Evolutionary conservation across 1,140 invertebrate genomes (phyloP).

Genomic region (Gryllus bimaculatus): DNA sequence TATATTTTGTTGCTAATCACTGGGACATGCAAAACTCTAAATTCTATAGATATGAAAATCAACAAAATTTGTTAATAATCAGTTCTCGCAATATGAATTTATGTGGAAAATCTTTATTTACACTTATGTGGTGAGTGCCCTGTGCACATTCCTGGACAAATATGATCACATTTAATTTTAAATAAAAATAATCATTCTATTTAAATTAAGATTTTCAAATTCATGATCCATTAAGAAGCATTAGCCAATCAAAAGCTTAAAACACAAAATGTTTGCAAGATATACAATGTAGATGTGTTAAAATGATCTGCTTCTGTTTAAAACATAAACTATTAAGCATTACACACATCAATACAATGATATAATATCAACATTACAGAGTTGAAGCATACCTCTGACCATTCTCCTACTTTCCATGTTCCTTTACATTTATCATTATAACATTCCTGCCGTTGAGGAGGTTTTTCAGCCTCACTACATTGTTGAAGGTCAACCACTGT

Average conservation of each 20-base stretch:
- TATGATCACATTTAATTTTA: neutral
- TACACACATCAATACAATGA: too few species aligned
- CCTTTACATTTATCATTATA: slow-evolving; percentile 69
- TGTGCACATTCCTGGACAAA: neutral
- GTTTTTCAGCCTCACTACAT: slow-evolving; percentile 58
- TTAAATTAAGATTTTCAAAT: neutral
- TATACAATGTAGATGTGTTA: neutral
- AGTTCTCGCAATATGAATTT: too few species aligned
- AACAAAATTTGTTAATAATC: too few species aligned
- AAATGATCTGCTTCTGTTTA: neutral
- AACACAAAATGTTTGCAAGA: slow-evolving; percentile 2
- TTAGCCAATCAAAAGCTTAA: slow-evolving; percentile 13
- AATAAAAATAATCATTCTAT: neutral
- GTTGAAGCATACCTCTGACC: slow-evolving; percentile 62
- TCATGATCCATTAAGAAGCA: neutral
- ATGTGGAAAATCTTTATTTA: neutral
- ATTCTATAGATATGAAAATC: too few species aligned
- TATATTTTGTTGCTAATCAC: too few species aligned
- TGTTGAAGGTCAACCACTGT: slow-evolving; percentile 44
- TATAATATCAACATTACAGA: too few species aligned
- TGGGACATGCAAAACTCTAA: too few species aligned
- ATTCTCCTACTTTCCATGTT: slow-evolving; percentile 73
- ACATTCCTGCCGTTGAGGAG: slow-evolving; percentile 62
- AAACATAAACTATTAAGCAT: too few species aligned
- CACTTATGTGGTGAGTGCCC: too few species aligned